phyloP scores from a whole-genome alignment of 1,140 invertebrate species.

The Lordiphosa collinella region DNA sequence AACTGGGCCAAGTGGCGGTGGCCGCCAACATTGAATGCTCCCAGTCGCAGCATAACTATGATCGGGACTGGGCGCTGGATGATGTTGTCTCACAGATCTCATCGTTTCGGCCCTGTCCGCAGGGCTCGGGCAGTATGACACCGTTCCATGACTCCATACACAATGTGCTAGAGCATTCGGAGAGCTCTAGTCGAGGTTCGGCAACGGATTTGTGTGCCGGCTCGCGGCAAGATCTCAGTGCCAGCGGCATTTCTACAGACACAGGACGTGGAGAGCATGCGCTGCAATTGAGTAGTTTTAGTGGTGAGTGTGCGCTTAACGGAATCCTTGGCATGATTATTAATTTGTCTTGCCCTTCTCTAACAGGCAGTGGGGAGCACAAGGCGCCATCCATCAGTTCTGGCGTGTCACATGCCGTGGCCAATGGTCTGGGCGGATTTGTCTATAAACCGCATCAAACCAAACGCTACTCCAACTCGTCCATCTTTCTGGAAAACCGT shows the following conservation, averaged over 20 bases:
- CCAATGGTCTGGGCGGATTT: slow-evolving; percentile 70
- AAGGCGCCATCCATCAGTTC: slow-evolving; percentile 70
- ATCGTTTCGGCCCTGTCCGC: slow-evolving; percentile 76
- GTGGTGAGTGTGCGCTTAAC: slow-evolving; percentile 43
- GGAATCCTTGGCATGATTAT: neutral
- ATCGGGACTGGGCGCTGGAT: slow-evolving; percentile 75
- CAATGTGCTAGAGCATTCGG: slow-evolving; percentile 77
- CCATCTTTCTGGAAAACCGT: slow-evolving; percentile 78
- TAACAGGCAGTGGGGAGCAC: slow-evolving; percentile 69
- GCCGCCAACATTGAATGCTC: slow-evolving; percentile 83
- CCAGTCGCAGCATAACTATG: slow-evolving; percentile 80
- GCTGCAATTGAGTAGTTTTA: slow-evolving; percentile 71
- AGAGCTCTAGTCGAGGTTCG: slow-evolving; percentile 68
- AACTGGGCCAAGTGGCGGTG: slow-evolving; percentile 80
- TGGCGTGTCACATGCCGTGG: slow-evolving; percentile 72
- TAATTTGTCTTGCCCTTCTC: neutral
- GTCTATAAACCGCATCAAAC: slow-evolving; percentile 70
- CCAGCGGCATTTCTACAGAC: slow-evolving; percentile 72
- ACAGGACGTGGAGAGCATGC: slow-evolving; percentile 71
- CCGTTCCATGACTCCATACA: slow-evolving; percentile 79
- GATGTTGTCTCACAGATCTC: slow-evolving; percentile 79
- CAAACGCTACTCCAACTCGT: slow-evolving; percentile 75
- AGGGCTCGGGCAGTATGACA: slow-evolving; percentile 79
- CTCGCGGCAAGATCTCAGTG: slow-evolving; percentile 74
- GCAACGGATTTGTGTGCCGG: slow-evolving; percentile 71